phyloP scores from a whole-genome alignment of 1,140 invertebrate genomes.

The Brachystomella parvula region DNA sequence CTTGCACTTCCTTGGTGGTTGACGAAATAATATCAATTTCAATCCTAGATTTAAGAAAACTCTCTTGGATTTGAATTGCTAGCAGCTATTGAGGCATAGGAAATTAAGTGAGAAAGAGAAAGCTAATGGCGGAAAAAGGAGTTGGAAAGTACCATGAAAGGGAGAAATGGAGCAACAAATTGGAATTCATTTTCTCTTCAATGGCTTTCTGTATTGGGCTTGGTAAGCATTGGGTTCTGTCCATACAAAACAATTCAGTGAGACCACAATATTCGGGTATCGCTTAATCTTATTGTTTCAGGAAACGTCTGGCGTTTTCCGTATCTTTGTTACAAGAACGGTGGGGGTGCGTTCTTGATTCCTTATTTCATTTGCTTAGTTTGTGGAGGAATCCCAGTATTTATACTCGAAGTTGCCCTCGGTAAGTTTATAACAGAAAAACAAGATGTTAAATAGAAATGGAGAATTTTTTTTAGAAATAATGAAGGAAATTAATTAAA shows the following conservation, averaged over 20 bases:
- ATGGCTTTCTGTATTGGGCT: conserved; percentile 36
- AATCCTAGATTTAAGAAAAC: not conserved
- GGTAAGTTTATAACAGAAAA: conserved; percentile 38
- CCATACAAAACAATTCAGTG: too few species aligned
- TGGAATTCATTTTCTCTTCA: conserved; percentile 35
- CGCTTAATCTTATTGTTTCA: conserved; percentile 28
- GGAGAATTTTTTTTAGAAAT: too few species aligned
- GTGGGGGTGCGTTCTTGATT: conserved; percentile 53
- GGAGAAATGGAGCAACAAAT: conserved; percentile 37
- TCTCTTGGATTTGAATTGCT: not conserved
- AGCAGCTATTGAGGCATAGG: not conserved
- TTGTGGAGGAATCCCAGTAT: conserved; percentile 51
- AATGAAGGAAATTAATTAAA: conserved; percentile 38
- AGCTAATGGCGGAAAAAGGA: not conserved
- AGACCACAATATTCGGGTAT: too few species aligned
- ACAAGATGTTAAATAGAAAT: not conserved
- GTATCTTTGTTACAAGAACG: conserved; percentile 51
- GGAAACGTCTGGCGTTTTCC: conserved; percentile 53
- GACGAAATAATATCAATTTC: conserved; percentile 1
- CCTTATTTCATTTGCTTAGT: conserved; percentile 52
- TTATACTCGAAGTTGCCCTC: conserved; percentile 53
- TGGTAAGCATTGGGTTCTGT: conserved; percentile 14
- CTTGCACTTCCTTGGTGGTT: not conserved
- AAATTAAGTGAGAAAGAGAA: not conserved
- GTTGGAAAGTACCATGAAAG: conserved; percentile 19